phyloP scores from a whole-genome alignment of 2,113 vertebrate genomes.

The Orthonyx spaldingii region DNA sequence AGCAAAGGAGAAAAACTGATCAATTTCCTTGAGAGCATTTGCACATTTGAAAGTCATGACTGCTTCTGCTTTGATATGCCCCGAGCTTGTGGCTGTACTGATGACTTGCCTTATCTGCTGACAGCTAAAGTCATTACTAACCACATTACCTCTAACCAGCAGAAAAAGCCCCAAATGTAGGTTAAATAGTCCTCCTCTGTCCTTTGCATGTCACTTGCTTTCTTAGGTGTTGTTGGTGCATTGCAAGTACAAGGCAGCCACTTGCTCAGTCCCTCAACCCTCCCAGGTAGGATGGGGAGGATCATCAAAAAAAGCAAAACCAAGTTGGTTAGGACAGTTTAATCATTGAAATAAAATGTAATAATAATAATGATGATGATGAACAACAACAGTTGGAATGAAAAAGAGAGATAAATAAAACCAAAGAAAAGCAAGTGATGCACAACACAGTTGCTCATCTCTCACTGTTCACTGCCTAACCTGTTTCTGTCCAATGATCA shows the following conservation, averaged over 20 bases:
- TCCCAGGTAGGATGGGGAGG: background rate
- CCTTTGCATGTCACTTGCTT: background rate
- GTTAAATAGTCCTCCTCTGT: background rate
- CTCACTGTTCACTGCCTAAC: background rate
- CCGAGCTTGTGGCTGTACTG: background rate
- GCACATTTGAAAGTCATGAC: background rate
- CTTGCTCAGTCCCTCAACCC: background rate
- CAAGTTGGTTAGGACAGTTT: background rate
- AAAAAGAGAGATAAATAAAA: background rate
- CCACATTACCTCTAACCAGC: background rate
- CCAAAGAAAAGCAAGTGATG: background rate
- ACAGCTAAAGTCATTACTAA: background rate
- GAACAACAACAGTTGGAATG: background rate
- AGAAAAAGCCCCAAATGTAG: background rate
- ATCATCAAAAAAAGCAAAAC: background rate
- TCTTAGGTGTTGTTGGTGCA: background rate
- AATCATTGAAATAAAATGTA: background rate
- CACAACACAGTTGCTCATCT: fast-evolving
- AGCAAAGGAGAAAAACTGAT: background rate
- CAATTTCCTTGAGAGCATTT: background rate
- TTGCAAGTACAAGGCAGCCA: background rate
- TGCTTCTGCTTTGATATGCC: background rate
- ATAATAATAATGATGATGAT: no score
- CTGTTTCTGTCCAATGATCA: fast-evolving
- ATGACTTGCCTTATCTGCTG: background rate